Conservation (phyloP, 2,888 invertebrate genomes). For the Axea sp. region DNA sequence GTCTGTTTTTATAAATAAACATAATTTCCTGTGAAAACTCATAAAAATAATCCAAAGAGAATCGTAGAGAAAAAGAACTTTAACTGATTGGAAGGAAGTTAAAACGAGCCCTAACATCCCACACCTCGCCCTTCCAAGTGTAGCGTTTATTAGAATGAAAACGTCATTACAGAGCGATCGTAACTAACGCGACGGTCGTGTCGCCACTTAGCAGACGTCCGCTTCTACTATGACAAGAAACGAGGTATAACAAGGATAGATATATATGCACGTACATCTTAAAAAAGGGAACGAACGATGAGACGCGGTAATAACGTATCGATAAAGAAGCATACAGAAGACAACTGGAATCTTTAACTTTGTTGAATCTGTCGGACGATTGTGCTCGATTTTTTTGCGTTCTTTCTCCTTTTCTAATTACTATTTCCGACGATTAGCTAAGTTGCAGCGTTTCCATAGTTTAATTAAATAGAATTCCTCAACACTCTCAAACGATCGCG, state of each 20-base stretch:
- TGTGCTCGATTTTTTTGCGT: conserved; percentile 49
- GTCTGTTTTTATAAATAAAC: conserved; percentile 7
- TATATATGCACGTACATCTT: conserved; percentile 22
- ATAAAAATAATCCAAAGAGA: conserved; percentile 12
- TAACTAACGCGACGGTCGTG: conserved; percentile 66
- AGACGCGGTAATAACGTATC: conserved; percentile 51
- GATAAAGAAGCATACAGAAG: conserved; percentile 60
- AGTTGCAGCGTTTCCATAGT: conserved; percentile 44
- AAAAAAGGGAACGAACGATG: conserved; percentile 46
- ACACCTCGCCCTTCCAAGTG: conserved; percentile 58
- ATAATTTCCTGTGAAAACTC: conserved; percentile 17
- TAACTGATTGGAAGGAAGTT: conserved; percentile 36
- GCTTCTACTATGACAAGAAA: conserved; percentile 44
- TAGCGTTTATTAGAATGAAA: conserved; percentile 67
- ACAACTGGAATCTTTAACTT: conserved; percentile 56
- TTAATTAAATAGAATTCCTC: conserved; percentile 63
- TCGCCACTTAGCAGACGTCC: conserved; percentile 65
- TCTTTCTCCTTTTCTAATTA: conserved; percentile 56
- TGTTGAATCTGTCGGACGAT: conserved; percentile 22
- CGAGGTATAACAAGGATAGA: conserved; percentile 19
- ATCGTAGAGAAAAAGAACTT: conserved; percentile 16
- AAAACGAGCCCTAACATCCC: conserved; percentile 52
- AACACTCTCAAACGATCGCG: conserved; percentile 50
- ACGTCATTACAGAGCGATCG: conserved; percentile 65
- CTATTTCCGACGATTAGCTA: conserved; percentile 58